Evolutionary conservation across 30 jellyfish, hydroid and myxozoan genomes (phyloP).

Genomic region (Hydractinia echinata): DNA sequence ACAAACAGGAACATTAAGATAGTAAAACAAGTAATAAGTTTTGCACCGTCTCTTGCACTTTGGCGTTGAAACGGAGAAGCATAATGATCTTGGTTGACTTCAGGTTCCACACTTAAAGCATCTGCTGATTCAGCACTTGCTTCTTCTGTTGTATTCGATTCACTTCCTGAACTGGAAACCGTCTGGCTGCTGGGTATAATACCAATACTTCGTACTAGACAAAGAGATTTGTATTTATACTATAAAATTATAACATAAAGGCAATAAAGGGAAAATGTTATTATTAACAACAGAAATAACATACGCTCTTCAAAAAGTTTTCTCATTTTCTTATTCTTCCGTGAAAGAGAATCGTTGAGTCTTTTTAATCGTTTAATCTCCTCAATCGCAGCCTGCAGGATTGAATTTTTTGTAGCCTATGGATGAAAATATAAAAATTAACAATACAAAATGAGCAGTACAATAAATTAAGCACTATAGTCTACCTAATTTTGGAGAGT

Average conservation of each 20-base stretch:
- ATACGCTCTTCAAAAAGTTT: slow-evolving; percentile 29
- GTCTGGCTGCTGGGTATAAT: slow-evolving; percentile 26
- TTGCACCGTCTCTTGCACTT: slow-evolving; percentile 47
- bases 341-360: slow-evolving; percentile 16
- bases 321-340: slow-evolving; percentile 16
- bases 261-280: neutral
- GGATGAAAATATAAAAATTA: neutral
- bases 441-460: neutral
- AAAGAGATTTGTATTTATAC: neutral
- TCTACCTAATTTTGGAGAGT: too few relatives aligned
- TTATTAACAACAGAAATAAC: neutral
- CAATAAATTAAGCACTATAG: too few relatives aligned
- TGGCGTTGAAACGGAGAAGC: slow-evolving; percentile 39
- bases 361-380: slow-evolving; percentile 14
- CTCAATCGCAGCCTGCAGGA: slow-evolving; percentile 39
- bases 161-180: slow-evolving; percentile 34
- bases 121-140: neutral
- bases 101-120: slow-evolving; percentile 31
- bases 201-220: slow-evolving; percentile 38
- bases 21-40: slow-evolving; percentile 27
- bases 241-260: neutral
- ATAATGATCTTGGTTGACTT: slow-evolving; percentile 43
- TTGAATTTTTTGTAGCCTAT: slow-evolving; percentile 39
- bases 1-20: slow-evolving; percentile 25
- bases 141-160: slow-evolving; percentile 28